Evolutionary conservation across 1,140 invertebrate genomes (phyloP), one percentile per base, ranked within the genome.

Genomic region (Camponotus vicinus): DNA sequence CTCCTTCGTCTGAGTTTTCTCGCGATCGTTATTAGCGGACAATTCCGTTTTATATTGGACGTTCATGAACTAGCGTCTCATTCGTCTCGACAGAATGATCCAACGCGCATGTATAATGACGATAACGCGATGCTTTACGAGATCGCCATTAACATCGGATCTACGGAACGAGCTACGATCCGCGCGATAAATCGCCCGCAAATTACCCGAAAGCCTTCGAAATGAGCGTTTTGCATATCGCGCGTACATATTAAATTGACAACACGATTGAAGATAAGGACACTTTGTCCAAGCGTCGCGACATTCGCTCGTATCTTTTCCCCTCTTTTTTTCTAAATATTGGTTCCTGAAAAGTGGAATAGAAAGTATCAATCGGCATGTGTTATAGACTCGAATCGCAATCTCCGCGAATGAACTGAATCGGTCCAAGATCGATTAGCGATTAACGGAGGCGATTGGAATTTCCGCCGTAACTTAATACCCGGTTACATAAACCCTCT

Each of bases 391-490:
- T 73, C 52, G 40, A 83, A 83, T 45, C 40, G n/a, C 27, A 70
- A 70, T 70, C 77, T 45, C 11, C 15, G 27, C n/a, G 27, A 27
- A 27, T 27, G 27, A 27, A 52, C 42, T 59, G 32, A 45, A 49
- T 83, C 63, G 42, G 27, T 57, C 49, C n/a, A 57, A 55, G 40
- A 83, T 73, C 42, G 69, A 45, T 5, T 57, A 8, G 79, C 55
- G 45, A 45, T 75, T 67, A 45, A 59, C 57, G 42, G 40, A 45
- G 59, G 69, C 32, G 67, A 85, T 75, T 49, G 77, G 71, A 59
- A 88, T 52, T 83, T 75, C 78, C 85, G 59, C 42, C 11, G 85
- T 45, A 32, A 83, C 52, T 87, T 85, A 69, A 55, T 59, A 21
- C 64, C 32, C 49, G 64, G 40, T 89, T 88, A 69, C 49, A 73